phyloP scores from a whole-genome alignment of 2,888 invertebrate genomes.

The Lampropteryx suffumata region DNA sequence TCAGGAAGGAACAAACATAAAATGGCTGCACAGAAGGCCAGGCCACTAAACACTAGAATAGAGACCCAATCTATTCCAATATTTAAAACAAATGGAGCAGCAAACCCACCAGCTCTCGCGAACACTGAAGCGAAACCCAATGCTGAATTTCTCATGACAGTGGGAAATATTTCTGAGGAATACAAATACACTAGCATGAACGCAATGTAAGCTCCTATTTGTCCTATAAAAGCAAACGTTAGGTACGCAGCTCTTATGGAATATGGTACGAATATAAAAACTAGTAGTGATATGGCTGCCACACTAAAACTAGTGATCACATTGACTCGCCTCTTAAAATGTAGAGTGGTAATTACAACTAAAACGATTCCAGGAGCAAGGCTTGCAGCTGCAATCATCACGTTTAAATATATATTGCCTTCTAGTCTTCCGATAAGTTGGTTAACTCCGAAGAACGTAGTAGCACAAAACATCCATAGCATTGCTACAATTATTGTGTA shows the following conservation, averaged over 20 bases:
- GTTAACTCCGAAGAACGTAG: conserved; percentile 92
- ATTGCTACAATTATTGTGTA: conserved; percentile 87
- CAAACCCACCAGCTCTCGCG: conserved; percentile 86
- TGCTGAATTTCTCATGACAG: conserved; percentile 89
- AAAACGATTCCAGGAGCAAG: conserved; percentile 57
- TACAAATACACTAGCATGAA: conserved; percentile 87
- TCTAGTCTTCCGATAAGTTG: conserved; percentile 90
- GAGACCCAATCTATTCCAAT: conserved; percentile 69
- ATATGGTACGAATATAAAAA: conserved; percentile 63
- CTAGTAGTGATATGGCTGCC: conserved; percentile 57
- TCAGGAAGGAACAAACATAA: conserved; percentile 67
- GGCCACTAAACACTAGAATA: conserved; percentile 60
- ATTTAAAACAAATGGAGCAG: conserved; percentile 86
- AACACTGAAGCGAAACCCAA: conserved; percentile 88
- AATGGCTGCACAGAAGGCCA: conserved; percentile 60
- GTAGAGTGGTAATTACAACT: conserved; percentile 55
- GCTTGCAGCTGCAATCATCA: conserved; percentile 85
- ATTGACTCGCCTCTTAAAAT: conserved; percentile 59
- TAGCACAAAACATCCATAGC: conserved; percentile 90
- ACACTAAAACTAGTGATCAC: conserved; percentile 56
- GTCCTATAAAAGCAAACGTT: conserved; percentile 87
- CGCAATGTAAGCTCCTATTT: conserved; percentile 87
- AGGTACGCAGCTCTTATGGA: conserved; percentile 74
- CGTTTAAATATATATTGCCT: conserved; percentile 91
- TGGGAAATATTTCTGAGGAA: conserved; percentile 91